Evolutionary conservation across 2,797 vertebrate genomes (phyloP).

Genomic region (Lagodon rhomboides): DNA sequence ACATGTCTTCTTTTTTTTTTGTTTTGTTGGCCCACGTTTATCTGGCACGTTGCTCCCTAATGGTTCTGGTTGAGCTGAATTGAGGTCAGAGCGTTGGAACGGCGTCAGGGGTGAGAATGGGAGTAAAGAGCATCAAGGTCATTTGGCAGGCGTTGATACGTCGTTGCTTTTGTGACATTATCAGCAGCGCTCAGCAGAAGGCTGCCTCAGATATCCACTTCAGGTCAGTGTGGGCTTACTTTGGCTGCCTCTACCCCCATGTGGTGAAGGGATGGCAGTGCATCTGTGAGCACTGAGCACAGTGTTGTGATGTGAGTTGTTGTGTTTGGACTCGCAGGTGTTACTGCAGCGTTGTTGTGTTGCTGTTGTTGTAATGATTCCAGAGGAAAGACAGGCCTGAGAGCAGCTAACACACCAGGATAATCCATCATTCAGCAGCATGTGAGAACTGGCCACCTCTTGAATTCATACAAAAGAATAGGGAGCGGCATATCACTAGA

Average conservation of each 20-base stretch:
- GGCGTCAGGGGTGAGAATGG: conserved; percentile 58
- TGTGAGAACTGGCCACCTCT: too few species aligned
- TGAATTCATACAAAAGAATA: too few species aligned
- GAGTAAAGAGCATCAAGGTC: conserved; percentile 79
- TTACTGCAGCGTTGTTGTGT: not conserved
- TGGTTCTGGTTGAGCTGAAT: conserved; percentile 70
- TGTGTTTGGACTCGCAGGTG: conserved; percentile 13
- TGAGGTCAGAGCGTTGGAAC: conserved; percentile 71
- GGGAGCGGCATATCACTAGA: too few species aligned
- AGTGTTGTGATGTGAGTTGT: fast-evolving
- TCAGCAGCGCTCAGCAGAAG: conserved; percentile 64
- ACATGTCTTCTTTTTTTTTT: conserved; percentile 58
- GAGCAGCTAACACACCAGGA: too few species aligned
- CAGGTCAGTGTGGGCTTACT: conserved; percentile 15
- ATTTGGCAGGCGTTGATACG: conserved; percentile 64
- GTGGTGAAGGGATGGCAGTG: conserved; percentile 56
- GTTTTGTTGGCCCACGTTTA: conserved; percentile 59
- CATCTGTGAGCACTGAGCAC: conserved; percentile 8
- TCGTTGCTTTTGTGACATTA: conserved; percentile 65
- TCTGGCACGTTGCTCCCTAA: conserved; percentile 69
- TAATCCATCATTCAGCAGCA: not conserved
- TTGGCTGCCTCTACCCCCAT: conserved; percentile 67
- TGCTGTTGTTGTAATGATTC: not conserved
- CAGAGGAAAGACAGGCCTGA: not conserved
- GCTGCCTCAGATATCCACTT: conserved; percentile 37